Evolutionary conservation across 2,888 invertebrate genomes (phyloP).

Genomic region (Polyommatus icarus): DNA sequence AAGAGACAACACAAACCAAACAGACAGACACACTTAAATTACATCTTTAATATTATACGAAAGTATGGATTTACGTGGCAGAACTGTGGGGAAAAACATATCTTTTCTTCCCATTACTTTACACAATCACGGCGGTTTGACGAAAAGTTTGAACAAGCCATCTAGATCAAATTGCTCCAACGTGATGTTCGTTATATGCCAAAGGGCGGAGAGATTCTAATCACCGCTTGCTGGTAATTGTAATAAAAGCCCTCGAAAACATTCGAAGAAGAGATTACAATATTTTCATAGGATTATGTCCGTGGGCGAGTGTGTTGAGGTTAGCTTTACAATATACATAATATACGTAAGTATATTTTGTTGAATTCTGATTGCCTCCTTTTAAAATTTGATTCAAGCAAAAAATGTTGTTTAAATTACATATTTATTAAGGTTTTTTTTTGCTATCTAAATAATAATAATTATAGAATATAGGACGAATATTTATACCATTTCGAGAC

Average conservation of each 20-base stretch:
- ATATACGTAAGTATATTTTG: neutral
- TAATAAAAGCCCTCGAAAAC: neutral
- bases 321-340: neutral
- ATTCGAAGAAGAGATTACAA: neutral
- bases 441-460: no score
- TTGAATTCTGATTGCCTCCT: neutral
- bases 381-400: no score
- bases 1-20: no score
- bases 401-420: no score
- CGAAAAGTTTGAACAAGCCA: neutral
- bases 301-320: neutral
- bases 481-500: no score
- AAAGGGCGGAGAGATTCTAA: neutral
- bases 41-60: no score
- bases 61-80: no score
- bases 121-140: neutral
- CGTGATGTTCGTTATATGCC: neutral
- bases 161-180: neutral
- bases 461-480: no score
- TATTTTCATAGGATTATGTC: neutral
- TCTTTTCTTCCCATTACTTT: neutral
- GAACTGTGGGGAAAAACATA: no score
- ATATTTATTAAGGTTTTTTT: no score
- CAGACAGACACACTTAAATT: no score
- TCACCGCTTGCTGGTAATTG: neutral